A percentile compares a stretch with the other conserved stretches of the same genome.
These are phyloP conservation scores for Nipponacmea schrenckii DNA, from an alignment of 2,888 invertebrate species.

Conservation along the genomic window DNA sequence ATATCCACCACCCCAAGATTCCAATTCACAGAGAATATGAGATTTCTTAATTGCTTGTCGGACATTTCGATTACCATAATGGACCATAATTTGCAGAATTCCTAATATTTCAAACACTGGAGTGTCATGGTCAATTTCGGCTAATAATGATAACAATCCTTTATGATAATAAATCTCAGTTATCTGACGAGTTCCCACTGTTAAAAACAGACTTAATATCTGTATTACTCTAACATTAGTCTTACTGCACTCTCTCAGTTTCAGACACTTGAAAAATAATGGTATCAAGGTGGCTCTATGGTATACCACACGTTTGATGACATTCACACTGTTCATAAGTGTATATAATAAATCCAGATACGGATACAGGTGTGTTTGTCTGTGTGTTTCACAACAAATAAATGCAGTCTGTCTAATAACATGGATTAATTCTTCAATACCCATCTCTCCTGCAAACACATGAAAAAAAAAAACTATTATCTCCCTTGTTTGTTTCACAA, in stretches of 20 bases:
- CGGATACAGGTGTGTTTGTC: constrained; percentile 24
- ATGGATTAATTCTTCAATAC: constrained; percentile 28
- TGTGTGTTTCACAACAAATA: constrained; percentile 30
- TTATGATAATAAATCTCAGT: constrained; percentile 30
- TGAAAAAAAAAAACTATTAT: too few species aligned
- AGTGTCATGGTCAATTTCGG: constrained; percentile 23
- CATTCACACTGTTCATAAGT: constrained; percentile 30
- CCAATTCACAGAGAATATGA: constrained; percentile 12
- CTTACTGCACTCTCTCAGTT: constrained; percentile 27
- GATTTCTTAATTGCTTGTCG: constrained; percentile 29
- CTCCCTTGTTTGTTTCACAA: too few species aligned
- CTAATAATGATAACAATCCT: constrained; percentile 33
- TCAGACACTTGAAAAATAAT: constrained; percentile 30
- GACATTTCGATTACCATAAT: constrained; percentile 28
- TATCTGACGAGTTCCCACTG: constrained; percentile 32
- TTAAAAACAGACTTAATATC: constrained; percentile 29
- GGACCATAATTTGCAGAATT: constrained; percentile 22
- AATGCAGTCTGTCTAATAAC: constrained; percentile 26
- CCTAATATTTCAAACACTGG: constrained; percentile 19
- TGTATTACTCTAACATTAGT: constrained; percentile 23
- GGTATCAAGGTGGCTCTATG: constrained; percentile 29
- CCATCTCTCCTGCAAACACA: constrained; percentile 22
- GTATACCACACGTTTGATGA: constrained; percentile 35
- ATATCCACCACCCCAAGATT: constrained; percentile 23
- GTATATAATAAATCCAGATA: constrained; percentile 33